Evolutionary conservation across 1,140 invertebrate genomes (phyloP).

Genomic region (Drosophila prosaltans): DNA sequence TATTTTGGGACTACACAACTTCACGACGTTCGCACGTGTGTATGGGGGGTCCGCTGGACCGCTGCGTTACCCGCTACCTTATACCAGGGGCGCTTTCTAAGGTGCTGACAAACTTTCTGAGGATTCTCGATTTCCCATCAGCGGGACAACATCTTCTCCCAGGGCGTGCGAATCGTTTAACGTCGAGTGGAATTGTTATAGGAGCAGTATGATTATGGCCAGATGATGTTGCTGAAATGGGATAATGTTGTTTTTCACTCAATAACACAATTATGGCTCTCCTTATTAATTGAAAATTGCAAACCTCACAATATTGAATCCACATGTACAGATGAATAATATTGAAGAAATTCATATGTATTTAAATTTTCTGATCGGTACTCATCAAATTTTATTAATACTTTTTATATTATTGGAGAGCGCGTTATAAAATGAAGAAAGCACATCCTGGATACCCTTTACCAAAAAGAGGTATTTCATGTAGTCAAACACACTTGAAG

Average conservation of each 20-base stretch:
- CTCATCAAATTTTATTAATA: no score
- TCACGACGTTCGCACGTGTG: conserved; percentile 72
- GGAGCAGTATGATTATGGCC: conserved; percentile 7
- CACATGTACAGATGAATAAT: no score
- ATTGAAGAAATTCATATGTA: no score
- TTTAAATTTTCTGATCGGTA: no score
- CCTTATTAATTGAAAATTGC: not conserved
- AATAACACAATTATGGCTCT: not conserved
- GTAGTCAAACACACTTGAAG: no score
- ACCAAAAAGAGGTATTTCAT: no score
- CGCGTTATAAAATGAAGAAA: no score
- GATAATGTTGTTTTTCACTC: not conserved
- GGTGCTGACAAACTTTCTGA: conserved; percentile 44
- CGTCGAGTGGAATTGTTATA: not conserved
- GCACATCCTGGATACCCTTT: no score
- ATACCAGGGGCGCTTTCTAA: conserved; percentile 46
- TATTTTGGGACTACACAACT: conserved; percentile 46
- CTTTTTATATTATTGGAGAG: no score
- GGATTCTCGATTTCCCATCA: conserved; percentile 67
- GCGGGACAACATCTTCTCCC: conserved; percentile 51
- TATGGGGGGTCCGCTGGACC: conserved; percentile 67
- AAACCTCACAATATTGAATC: no score
- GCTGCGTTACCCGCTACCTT: not conserved
- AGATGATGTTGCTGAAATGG: not conserved
- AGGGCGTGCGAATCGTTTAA: conserved; percentile 62